phyloP scores from a whole-genome alignment of 1,140 invertebrate genomes.

The Eueides isabella region DNA sequence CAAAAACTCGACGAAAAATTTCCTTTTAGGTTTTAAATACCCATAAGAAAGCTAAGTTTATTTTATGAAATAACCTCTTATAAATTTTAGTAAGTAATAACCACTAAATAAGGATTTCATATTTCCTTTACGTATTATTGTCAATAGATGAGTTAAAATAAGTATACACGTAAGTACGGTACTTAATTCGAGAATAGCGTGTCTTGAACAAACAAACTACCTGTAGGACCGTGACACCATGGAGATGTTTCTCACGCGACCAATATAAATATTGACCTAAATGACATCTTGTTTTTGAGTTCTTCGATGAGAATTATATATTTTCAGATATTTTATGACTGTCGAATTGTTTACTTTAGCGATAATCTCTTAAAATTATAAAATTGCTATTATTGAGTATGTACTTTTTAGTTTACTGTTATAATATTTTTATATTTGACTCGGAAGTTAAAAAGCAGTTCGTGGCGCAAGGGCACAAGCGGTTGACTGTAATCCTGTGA shows the following conservation, averaged over 20 bases:
- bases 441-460: too few species aligned
- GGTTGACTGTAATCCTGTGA: too few species aligned
- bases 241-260: slow-evolving; percentile 34
- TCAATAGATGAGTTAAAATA: background rate
- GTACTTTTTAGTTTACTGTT: too few species aligned
- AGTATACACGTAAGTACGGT: slow-evolving; percentile 11
- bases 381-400: too few species aligned
- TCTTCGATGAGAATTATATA: background rate
- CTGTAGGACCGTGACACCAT: slow-evolving; percentile 27
- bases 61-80: too few species aligned
- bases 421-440: too few species aligned
- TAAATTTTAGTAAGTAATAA: too few species aligned
- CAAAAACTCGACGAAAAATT: too few species aligned
- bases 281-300: slow-evolving; percentile 22
- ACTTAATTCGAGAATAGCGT: slow-evolving; percentile 30
- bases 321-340: background rate
- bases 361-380: background rate
- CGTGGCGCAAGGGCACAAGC: too few species aligned
- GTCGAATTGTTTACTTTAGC: background rate
- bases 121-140: background rate
- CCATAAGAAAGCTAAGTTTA: too few species aligned
- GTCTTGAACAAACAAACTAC: slow-evolving; percentile 25
- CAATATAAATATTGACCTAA: slow-evolving; percentile 36
- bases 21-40: too few species aligned
- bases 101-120: background rate